Percentiles rank a stretch among this genome's conserved stretches.
These are phyloP conservation scores for Verasper variegatus DNA, from an alignment of 2,113 vertebrate genomes.

Conservation along the genomic window DNA sequence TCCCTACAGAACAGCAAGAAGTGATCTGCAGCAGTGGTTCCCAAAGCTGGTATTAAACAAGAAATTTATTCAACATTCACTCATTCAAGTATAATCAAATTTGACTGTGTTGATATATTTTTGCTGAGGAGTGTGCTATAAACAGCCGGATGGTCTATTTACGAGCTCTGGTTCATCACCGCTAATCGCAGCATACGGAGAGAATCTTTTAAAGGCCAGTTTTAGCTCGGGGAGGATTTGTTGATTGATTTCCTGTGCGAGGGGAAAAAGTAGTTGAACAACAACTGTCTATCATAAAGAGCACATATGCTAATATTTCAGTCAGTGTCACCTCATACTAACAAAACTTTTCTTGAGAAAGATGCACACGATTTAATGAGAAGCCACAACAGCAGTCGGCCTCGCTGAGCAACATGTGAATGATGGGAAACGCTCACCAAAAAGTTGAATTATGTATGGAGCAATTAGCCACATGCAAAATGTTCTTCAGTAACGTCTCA, in stretches of 20 bases:
- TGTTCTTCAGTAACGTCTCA: background rate
- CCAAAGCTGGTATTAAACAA: no score
- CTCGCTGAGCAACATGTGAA: background rate
- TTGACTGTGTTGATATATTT: no score
- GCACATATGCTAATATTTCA: background rate
- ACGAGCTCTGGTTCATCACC: conserved; percentile 35
- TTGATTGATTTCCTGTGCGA: no score
- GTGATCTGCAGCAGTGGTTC: no score
- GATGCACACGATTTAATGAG: background rate
- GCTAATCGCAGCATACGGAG: background rate
- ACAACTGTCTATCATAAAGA: background rate
- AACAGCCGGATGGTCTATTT: conserved; percentile 53
- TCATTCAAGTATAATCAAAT: no score
- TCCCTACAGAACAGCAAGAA: no score
- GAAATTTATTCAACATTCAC: no score
- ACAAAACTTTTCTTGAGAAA: background rate
- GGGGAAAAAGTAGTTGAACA: background rate
- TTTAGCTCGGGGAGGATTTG: background rate
- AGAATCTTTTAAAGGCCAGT: background rate
- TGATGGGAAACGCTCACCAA: background rate
- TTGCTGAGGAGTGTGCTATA: background rate
- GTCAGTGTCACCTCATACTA: background rate
- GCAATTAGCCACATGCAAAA: background rate
- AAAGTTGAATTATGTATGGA: background rate
- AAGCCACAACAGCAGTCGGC: background rate